Evolutionary conservation across 2,113 vertebrate genomes (phyloP).

Genomic region (Tychaedon coryphoeus): DNA sequence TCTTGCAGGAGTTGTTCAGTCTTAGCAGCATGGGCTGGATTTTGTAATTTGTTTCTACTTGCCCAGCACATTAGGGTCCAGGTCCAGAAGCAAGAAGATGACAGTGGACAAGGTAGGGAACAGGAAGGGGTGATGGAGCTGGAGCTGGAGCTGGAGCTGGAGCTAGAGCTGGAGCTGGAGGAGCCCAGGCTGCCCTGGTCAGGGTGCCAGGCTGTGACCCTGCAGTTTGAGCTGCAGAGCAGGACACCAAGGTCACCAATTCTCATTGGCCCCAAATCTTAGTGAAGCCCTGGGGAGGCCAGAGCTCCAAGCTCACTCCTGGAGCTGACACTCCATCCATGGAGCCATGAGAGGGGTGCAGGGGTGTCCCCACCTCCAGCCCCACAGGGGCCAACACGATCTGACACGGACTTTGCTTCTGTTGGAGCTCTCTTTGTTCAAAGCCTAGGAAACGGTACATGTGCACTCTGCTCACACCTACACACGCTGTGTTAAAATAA

Average conservation of each 20-base stretch:
- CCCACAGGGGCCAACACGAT: background rate
- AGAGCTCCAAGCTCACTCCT: fast-evolving
- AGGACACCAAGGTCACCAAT: background rate
- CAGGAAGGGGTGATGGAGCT: fast-evolving
- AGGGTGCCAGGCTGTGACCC: background rate
- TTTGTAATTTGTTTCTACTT: background rate
- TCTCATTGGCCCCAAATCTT: background rate
- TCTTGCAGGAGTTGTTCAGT: background rate
- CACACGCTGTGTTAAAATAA: conserved; percentile 57
- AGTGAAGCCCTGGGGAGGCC: fast-evolving
- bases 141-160: background rate
- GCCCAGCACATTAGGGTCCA: background rate
- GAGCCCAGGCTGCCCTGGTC: background rate
- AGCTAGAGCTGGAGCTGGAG: background rate
- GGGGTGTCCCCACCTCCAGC: background rate
- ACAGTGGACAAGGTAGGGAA: background rate
- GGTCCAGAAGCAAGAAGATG: background rate
- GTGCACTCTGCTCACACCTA: conserved; percentile 60
- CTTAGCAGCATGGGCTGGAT: background rate
- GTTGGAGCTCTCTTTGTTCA: conserved; percentile 20
- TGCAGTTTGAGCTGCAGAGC: background rate
- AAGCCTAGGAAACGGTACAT: conserved; percentile 57
- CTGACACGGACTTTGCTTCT: background rate
- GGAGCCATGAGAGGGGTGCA: fast-evolving
- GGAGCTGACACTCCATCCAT: background rate